Evolutionary conservation across 2,888 invertebrate species (phyloP), one percentile per base, ranked within the genome.

Genomic region (Calameuta pallipes): DNA sequence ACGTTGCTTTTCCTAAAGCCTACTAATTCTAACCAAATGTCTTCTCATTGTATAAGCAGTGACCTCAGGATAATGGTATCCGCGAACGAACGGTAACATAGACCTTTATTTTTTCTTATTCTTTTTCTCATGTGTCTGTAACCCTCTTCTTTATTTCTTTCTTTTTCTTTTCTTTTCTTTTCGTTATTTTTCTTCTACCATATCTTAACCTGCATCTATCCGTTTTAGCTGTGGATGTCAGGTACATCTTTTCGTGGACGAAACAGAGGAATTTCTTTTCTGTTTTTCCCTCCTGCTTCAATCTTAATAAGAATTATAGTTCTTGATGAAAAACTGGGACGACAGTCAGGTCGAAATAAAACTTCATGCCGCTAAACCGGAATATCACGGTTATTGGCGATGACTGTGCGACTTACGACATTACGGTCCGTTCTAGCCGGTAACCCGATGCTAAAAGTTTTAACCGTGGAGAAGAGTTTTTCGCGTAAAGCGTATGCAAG

Each of bases 11-110:
- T 74, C 36, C 30, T 15, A 70, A 56, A 56, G 56, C 56, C 23
- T 56, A 56, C 56, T 56, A 56, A 56, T 56, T 56, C 56, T 41
- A 74, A 74, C 74, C 69, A 69, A 56, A 76, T 74, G 31, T 56
- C 56, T 78, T 75, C 33, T 75, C 35, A 76, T 76, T 78, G 41
- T 31, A 76, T 76, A 74, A 41, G 31, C 69, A 37, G 69, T 74
- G 69, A 37, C 34, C 37, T 35, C 13, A 37, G 34, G 33, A 76
- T 69, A 76, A 69, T 70, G 56, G 37, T 69, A 30, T 76, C 33
- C 35, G 15, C 36, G 31, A 74, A 69, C 12, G 69, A 69, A 36
- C 30, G 31, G 73, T 69, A n/a, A 37, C 41, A 77, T 73, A 70
- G 76, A 34, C 76, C 74, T 36, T 76, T 74, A 74, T 36, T 69